Base-by-base conservation (phyloP, 1,140 invertebrate genomes). In the Neodiprion pinetum region DNA sequence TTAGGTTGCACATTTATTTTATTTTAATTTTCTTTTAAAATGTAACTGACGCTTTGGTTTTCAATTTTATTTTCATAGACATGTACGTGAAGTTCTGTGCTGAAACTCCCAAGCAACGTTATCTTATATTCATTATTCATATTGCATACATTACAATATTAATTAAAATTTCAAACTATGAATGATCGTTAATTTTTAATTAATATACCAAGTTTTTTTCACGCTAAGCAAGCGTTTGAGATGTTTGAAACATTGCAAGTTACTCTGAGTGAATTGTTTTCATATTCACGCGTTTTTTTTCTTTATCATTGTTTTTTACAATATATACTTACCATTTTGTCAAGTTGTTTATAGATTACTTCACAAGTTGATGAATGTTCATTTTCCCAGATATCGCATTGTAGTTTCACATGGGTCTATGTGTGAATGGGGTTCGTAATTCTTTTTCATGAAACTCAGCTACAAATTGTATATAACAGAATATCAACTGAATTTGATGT, bases 121-220 rank as follows among this genome's bases (percentile, higher is more conserved):
- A 75, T 83, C 80, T 82, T 81, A 70, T 81, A 81, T 82, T 84
- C 80, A 81, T 84, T 84, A 75, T 79, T 76, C 70, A 61, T 71
- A 79, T 66, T 49, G 68, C 21, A 75, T 71, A 48, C 69, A 65
- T 12, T 53, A 66, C 28, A 61, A 53, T 50, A 76, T 80, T 78
- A 73, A 73, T 65, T 79, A 72, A 61, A 61, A 65, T 72, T 72
- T 76, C 77, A 61, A 77, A 75, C 72, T 77, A 74, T 70, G 73
- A 78, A 68, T 50, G 9, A 48, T 74, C 71, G 50, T 76, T 75
- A 68, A 76, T 77, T 80, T 81, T 78, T 71, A 72, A 71, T 76
- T 61, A 14, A 17, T 17, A 61, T 61, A 40, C 28, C 28, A 1
- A 40, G 28, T 40, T 40, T 40, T 40, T 17, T 61, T 17, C 9